phyloP scores from a whole-genome alignment of 2,888 invertebrate species.

The Dynastes tityus region DNA sequence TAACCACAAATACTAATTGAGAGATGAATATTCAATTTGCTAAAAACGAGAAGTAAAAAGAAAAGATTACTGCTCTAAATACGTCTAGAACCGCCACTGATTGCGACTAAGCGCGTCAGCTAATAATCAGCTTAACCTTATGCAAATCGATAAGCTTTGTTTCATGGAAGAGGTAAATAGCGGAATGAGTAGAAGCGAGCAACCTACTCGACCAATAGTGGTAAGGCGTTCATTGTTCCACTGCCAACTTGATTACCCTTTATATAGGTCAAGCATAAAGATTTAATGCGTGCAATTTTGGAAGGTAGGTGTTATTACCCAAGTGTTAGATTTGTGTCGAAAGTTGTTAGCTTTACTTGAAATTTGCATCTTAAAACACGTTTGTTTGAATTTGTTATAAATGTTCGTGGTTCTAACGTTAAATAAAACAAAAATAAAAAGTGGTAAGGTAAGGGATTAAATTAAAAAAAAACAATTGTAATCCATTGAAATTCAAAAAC shows the following conservation, averaged over 20 bases:
- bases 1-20: too few species aligned
- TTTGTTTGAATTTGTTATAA: too few species aligned
- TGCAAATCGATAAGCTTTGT: slow-evolving; percentile 32
- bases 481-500: too few species aligned
- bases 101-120: not conserved
- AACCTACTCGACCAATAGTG: not conserved
- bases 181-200: not conserved
- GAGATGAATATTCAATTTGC: too few species aligned
- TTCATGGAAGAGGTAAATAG: not conserved
- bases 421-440: too few species aligned
- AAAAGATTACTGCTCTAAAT: too few species aligned
- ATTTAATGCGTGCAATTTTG: slow-evolving; percentile 17
- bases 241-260: slow-evolving; percentile 16
- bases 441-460: too few species aligned
- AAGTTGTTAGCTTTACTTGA: not conserved
- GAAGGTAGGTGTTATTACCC: not conserved
- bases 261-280: slow-evolving; percentile 33
- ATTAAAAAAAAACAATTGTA: too few species aligned
- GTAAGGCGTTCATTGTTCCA: slow-evolving; percentile 12
- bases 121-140: slow-evolving; percentile 37
- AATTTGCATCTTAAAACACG: slow-evolving; percentile 8
- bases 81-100: too few species aligned
- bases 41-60: too few species aligned
- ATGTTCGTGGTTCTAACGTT: too few species aligned
- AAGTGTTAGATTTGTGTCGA: not conserved